Conservation (phyloP, 2,797 vertebrate species). For the Cheirogaleus major region DNA sequence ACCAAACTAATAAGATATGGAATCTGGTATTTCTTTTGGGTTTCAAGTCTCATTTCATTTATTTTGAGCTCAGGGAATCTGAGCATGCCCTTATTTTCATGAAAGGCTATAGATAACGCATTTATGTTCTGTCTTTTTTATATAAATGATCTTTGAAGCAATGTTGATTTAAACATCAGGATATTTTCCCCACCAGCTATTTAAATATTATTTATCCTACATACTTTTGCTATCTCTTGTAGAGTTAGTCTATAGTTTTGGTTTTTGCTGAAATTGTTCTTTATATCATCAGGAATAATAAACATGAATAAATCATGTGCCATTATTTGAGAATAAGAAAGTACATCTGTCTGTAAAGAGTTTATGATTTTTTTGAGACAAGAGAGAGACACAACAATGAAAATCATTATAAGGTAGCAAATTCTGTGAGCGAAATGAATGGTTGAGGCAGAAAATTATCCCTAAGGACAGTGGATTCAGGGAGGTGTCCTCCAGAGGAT, state of each 20-base stretch:
- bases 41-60: slow-evolving; percentile 36
- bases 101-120: slow-evolving; percentile 21
- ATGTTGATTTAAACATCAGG: background rate
- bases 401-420: background rate
- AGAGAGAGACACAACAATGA: background rate
- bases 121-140: slow-evolving; percentile 26
- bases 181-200: background rate
- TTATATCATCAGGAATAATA: slow-evolving; percentile 41
- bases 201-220: background rate
- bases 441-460: background rate
- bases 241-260: background rate
- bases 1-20: background rate
- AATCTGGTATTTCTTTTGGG: slow-evolving; percentile 41
- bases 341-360: background rate
- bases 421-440: background rate
- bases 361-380: slow-evolving; percentile 9
- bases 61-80: slow-evolving; percentile 34
- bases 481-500: background rate
- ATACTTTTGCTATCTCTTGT: background rate
- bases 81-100: slow-evolving; percentile 28
- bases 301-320: background rate
- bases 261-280: background rate
- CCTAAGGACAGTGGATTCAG: background rate
- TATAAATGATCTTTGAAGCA: background rate
- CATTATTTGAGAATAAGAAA: background rate